Percentiles rank a stretch among this genome's conserved stretches.
phyloP scores from a whole-genome alignment of 2,888 invertebrate genomes.

The Ormyrus rosae region DNA sequence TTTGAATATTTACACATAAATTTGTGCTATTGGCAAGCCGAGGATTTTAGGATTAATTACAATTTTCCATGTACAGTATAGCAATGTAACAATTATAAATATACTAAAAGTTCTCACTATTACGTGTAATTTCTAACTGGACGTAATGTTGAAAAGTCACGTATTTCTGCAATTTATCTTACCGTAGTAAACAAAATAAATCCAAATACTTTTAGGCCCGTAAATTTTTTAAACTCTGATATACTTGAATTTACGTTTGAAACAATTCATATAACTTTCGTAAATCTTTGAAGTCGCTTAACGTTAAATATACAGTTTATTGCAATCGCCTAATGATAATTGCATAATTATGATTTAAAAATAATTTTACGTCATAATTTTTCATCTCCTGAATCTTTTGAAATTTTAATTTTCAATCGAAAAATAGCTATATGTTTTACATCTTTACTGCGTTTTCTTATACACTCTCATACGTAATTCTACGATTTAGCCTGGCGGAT shows the following conservation, averaged over 20 bases:
- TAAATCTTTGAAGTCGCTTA: conserved; percentile 43
- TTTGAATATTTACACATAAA: conserved; percentile 41
- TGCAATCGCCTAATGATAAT: neutral
- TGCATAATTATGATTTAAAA: conserved; percentile 25
- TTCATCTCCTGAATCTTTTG: conserved; percentile 1
- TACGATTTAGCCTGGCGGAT: neutral
- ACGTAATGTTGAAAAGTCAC: conserved; percentile 47
- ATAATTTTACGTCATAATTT: conserved; percentile 25
- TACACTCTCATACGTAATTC: neutral
- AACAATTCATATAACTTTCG: conserved; percentile 39
- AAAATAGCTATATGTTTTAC: conserved; percentile 32
- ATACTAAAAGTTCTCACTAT: conserved; percentile 31
- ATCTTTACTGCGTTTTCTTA: neutral
- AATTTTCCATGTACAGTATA: conserved; percentile 10
- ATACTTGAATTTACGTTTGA: neutral
- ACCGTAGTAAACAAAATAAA: neutral
- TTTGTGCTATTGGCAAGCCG: neutral
- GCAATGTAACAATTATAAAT: neutral
- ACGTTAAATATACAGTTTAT: conserved; percentile 45
- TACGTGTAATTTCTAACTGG: conserved; percentile 19
- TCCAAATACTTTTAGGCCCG: neutral
- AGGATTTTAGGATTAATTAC: conserved; percentile 19
- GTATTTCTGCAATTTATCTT: conserved; percentile 5
- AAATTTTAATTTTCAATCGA: conserved; percentile 45
- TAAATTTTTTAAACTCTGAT: neutral